Conservation (phyloP, 2,888 invertebrate species). For the Hypsopygia costalis region DNA sequence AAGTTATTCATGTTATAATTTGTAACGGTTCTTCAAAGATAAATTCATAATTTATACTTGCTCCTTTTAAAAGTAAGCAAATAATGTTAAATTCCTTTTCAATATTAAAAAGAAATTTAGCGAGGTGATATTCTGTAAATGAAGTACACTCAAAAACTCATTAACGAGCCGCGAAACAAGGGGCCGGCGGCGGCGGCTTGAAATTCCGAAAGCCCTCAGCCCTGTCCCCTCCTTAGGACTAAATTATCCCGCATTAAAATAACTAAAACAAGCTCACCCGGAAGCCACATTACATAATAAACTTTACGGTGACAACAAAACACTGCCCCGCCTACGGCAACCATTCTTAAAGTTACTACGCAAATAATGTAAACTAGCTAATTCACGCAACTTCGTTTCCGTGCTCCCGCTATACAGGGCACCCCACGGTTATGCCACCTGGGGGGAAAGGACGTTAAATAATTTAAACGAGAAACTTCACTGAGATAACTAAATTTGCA, state of each 20-base stretch:
- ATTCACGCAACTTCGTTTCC: too few species aligned
- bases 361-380: too few species aligned
- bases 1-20: background rate
- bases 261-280: background rate
- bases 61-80: too few species aligned
- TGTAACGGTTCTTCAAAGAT: background rate
- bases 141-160: slow-evolving; percentile 4
- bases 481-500: too few species aligned
- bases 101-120: background rate
- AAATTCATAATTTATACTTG: too few species aligned
- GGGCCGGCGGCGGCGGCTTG: background rate
- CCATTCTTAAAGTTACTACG: background rate
- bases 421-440: too few species aligned
- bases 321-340: background rate
- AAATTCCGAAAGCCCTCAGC: slow-evolving; percentile 1
- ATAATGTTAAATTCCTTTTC: background rate
- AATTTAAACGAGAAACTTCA: too few species aligned
- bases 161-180: background rate
- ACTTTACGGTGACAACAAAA: background rate
- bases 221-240: background rate
- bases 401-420: too few species aligned
- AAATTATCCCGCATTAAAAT: slow-evolving; percentile 1
- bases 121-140: background rate
- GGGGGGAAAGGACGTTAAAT: too few species aligned
- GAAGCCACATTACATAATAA: background rate